These are phyloP conservation scores for Hybognathus amarus DNA, from an alignment of 2,797 vertebrate species.

Conservation along the genomic window DNA sequence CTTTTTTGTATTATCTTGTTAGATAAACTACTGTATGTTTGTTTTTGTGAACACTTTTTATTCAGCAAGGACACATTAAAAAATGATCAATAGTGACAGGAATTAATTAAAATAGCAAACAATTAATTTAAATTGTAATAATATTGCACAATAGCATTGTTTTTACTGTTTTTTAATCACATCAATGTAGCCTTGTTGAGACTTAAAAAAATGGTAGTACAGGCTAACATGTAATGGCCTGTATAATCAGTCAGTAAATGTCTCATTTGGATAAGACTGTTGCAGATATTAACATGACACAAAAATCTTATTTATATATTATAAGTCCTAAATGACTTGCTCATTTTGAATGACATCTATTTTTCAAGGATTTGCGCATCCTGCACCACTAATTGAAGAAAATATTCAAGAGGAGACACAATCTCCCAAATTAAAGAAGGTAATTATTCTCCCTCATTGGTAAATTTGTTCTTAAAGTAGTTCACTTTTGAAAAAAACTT, in stretches of 20 bases:
- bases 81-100: not conserved
- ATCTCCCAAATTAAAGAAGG: conserved; percentile 70
- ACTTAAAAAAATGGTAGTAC: not conserved
- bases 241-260: not conserved
- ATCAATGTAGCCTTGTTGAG: not conserved
- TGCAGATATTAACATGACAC: not conserved
- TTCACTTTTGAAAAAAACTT: too few species aligned
- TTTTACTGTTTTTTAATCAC: not conserved
- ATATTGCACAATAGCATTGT: not conserved
- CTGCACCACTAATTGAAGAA: conserved; percentile 81
- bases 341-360: not conserved
- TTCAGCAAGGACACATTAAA: too few species aligned
- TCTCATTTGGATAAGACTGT: not conserved
- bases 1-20: not conserved
- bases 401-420: conserved; percentile 74
- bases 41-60: too few species aligned
- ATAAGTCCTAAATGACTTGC: not conserved
- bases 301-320: not conserved
- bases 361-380: conserved; percentile 72
- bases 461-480: not conserved
- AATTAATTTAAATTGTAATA: not conserved
- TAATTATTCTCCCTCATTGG: not conserved
- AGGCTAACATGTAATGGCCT: not conserved
- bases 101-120: not conserved
- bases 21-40: not conserved